Base-by-base conservation (phyloP, 1,140 invertebrate species). In the Oreohelix idahoensis region DNA sequence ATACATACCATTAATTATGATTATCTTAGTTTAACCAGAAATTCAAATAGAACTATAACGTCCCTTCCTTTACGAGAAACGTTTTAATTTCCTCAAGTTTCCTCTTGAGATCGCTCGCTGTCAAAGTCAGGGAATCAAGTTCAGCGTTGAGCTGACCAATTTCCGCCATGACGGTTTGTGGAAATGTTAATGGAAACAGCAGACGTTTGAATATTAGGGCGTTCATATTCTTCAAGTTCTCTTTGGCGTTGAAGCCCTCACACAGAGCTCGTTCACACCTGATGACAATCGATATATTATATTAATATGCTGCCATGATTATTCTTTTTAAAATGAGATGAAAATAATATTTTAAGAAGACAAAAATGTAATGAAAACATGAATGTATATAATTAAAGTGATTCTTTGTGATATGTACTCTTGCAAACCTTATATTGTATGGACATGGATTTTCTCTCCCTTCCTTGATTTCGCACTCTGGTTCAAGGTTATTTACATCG, bases 401-500 rank as follows among this genome's bases (percentile, higher is more conserved):
- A n/a, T n/a, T n/a, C n/a, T n/a, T n/a, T 45, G 42, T 45, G 15
- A 45, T 23, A 58, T 58, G 10, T 58, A n/a, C 5, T n/a, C 20
- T 2, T n/a, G 53, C 26, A 35, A 20, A 92, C 17, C 53, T 79
- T 8, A 91, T 53, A 23, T 85, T 80, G 84, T 87, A 92, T 32
- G 87, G 87, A 83, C 91, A 92, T 35, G 84, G 63, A n/a, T 10
- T 11, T 5, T 81, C 75, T 17, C 53, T 36, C 20, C 49, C 49
- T 26, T 86, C 79, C 1, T 78, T 70, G 85, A 83, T 38, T 23
- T 53, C 81, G 85, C 91, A 92, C 20, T 85, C 85, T 1, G 91
- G 91, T 84, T 92, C 91, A n/a, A 90, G 38, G 84, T 90, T 91
- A 75, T 90, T 89, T 36, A 91, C 87, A 82, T 92, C 91, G 81